These are phyloP conservation scores for Hydropotes inermis DNA, from an alignment of 2,113 vertebrate genomes.

Conservation along the genomic window DNA sequence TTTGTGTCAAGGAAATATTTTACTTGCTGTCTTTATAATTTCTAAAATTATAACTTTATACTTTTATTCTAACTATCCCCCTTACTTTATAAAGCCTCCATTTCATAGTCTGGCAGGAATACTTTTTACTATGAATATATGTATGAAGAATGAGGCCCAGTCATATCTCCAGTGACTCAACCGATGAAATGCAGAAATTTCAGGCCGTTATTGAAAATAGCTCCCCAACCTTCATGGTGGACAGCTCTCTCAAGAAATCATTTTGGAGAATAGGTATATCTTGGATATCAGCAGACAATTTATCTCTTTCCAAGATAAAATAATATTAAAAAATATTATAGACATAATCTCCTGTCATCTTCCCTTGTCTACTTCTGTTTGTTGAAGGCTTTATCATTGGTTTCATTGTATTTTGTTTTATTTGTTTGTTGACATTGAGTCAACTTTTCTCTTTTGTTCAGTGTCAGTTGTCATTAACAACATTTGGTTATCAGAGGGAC, in stretches of 20 bases:
- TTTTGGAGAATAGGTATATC: background rate
- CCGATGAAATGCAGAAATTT: background rate
- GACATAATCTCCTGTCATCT: background rate
- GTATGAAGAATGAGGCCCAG: background rate
- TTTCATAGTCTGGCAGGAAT: background rate
- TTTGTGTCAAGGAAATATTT: conserved; percentile 6
- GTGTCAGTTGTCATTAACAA: background rate
- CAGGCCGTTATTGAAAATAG: background rate
- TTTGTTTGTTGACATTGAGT: background rate
- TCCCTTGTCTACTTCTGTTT: background rate
- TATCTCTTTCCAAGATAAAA: background rate
- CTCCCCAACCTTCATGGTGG: background rate
- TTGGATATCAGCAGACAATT: background rate
- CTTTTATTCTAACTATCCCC: background rate
- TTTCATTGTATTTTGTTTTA: background rate
- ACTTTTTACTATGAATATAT: conserved; percentile 30
- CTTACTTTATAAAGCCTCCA: background rate
- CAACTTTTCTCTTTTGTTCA: background rate
- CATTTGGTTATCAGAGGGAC: background rate
- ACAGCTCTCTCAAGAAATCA: background rate
- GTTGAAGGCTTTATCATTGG: background rate
- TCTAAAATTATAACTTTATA: conserved; percentile 21
- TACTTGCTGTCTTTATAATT: conserved; percentile 4
- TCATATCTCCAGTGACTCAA: background rate
- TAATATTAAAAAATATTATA: background rate